Conservation (phyloP, 2,113 vertebrate genomes). For the Poeciliopsis turrubarensis region DNA sequence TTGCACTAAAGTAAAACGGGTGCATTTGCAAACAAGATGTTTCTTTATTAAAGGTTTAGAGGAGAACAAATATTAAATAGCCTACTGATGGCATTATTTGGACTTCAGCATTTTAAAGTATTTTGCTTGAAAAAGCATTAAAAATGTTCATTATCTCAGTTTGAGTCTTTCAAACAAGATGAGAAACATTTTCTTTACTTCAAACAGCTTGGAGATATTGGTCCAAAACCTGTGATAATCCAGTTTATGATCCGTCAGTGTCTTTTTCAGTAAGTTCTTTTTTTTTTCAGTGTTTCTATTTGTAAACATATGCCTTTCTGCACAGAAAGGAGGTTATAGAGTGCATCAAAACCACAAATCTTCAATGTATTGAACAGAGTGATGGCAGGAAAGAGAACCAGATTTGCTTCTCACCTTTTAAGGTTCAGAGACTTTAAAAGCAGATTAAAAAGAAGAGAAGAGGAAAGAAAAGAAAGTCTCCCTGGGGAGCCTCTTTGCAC, state of each 20-base stretch:
- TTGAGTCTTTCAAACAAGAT: background rate
- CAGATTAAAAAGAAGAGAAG: background rate
- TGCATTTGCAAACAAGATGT: background rate
- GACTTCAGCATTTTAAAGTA: too few species aligned
- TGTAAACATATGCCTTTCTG: background rate
- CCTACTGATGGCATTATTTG: too few species aligned
- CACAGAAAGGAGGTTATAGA: background rate
- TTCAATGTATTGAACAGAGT: background rate
- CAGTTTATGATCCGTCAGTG: background rate
- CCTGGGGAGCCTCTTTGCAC: slow-evolving; percentile 15
- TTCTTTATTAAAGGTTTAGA: too few species aligned
- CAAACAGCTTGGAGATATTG: background rate
- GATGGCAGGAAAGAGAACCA: background rate
- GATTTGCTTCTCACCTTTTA: slow-evolving; percentile 18
- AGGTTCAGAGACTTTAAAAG: slow-evolving; percentile 3
- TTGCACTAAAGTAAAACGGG: background rate
- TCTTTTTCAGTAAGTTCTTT: background rate
- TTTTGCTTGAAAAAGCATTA: background rate
- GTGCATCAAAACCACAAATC: background rate
- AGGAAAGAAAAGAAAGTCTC: slow-evolving; percentile 19
- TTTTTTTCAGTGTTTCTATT: background rate
- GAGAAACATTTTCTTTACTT: background rate
- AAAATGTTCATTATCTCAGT: background rate
- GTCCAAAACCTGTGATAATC: background rate
- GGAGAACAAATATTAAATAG: too few species aligned